A percentile compares a stretch with the other conserved stretches of the same genome.
Conservation (phyloP, 2,797 vertebrate species). For the Acipenser oxyrinchus region DNA sequence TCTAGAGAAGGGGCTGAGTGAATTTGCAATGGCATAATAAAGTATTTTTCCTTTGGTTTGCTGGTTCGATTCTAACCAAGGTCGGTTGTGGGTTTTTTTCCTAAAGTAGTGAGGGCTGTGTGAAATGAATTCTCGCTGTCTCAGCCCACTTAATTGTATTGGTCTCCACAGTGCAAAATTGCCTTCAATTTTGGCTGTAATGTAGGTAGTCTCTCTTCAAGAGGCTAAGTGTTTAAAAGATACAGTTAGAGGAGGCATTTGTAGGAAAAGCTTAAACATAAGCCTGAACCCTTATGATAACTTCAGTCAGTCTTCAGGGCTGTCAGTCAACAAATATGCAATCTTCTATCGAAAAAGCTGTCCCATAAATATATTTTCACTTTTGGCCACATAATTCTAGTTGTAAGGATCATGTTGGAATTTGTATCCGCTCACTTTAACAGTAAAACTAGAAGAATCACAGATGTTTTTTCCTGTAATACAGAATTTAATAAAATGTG, state of each 20-base stretch:
- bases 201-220: too few species aligned
- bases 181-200: too few species aligned
- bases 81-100: neutral
- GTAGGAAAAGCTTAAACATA: neutral
- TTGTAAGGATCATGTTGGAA: neutral
- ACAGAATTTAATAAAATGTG: too few species aligned
- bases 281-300: neutral
- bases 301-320: neutral
- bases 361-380: neutral
- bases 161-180: too few species aligned
- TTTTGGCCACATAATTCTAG: neutral
- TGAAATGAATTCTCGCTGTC: too few species aligned
- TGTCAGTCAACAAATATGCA: neutral
- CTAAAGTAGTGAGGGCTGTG: too few species aligned
- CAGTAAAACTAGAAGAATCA: too few species aligned
- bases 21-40: slow-evolving; percentile 1
- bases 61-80: slow-evolving; percentile 5
- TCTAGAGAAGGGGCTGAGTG: slow-evolving; percentile 5
- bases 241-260: too few species aligned
- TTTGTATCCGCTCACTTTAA: too few species aligned
- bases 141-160: too few species aligned
- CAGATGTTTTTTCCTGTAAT: too few species aligned
- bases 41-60: neutral
- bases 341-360: neutral
- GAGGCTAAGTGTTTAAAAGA: too few species aligned